Evolutionary conservation across 2,113 vertebrate species (phyloP), one percentile per base, ranked within the genome.

Genomic region (Grammomys surdaster): DNA sequence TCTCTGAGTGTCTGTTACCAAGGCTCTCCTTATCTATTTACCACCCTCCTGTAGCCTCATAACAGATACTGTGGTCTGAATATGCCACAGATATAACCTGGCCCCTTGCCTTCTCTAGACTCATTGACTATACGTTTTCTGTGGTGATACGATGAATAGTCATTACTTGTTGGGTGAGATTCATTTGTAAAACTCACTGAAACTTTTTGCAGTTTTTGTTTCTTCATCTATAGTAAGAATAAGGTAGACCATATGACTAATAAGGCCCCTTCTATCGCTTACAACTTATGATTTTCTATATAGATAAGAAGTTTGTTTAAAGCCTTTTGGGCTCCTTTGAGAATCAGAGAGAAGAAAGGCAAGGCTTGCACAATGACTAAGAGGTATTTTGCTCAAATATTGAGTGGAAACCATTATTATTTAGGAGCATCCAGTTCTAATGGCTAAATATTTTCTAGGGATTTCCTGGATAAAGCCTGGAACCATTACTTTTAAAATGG

Each of bases 401-500:
- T 89, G 36, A 93, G 48, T 87, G 40, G 33, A 7, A 91, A 82
- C 67, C 70, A 51, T 69, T 87, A 86, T 36, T 91, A 19, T 75
- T 92, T 81, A 73, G 13, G 31, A 90, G 5, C 75, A 88, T 33
- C n/a, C 89, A 67, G 51, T 84, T 10, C 76, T 89, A 90, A 72
- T 60, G 13, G 26, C 56, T 95, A 82, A 88, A 87, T 17, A 14
- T 94, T 92, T 81, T 90, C 46, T 65, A 91, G 46, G 19, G 26
- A 8, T 96, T 95, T 60, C 43, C 58, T 95, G 48, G 86, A 75
- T 97, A 97, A 94, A 95, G 54, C 87, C 87, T 88, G 88, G 97
- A 97, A 97, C 28, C 88, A 95, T 13, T 95, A 90, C 85, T 97
- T 98, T 97, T 94, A 93, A 97, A 98, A 97, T 97, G 56, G 67